Evolutionary conservation across 2,113 vertebrate genomes (phyloP).

Genomic region (Butorides virescens): DNA sequence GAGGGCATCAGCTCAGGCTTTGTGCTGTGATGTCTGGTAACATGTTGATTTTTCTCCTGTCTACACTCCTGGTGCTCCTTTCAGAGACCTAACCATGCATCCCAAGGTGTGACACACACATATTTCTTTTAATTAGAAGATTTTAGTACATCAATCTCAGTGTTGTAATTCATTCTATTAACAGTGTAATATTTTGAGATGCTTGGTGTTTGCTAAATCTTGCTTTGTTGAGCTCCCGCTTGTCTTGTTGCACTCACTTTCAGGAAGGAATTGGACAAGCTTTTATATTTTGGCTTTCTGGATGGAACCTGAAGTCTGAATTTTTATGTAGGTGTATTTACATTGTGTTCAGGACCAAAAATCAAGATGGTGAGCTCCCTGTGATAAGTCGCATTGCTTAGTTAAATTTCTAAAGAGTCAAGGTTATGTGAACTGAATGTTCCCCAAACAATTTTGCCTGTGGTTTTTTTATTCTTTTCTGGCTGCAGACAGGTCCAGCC

Average conservation of each 20-base stretch:
- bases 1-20: background rate
- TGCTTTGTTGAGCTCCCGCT: background rate
- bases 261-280: background rate
- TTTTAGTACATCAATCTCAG: background rate
- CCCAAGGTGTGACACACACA: background rate
- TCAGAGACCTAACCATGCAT: background rate
- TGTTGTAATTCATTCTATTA: background rate
- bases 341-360: too few species aligned
- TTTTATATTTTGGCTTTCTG: background rate
- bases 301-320: too few species aligned
- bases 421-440: background rate
- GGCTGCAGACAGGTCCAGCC: background rate
- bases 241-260: rapidly evolving
- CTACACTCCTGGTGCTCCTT: background rate
- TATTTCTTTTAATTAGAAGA: too few species aligned
- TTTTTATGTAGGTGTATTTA: background rate
- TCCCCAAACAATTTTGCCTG: background rate
- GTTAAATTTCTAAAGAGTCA: background rate
- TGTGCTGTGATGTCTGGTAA: background rate
- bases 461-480: background rate
- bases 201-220: background rate
- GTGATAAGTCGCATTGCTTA: background rate
- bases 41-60: background rate
- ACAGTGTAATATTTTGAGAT: background rate
- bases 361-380: background rate